Conservation (phyloP, 2,113 vertebrate species). For the Mustela lutreola region DNA sequence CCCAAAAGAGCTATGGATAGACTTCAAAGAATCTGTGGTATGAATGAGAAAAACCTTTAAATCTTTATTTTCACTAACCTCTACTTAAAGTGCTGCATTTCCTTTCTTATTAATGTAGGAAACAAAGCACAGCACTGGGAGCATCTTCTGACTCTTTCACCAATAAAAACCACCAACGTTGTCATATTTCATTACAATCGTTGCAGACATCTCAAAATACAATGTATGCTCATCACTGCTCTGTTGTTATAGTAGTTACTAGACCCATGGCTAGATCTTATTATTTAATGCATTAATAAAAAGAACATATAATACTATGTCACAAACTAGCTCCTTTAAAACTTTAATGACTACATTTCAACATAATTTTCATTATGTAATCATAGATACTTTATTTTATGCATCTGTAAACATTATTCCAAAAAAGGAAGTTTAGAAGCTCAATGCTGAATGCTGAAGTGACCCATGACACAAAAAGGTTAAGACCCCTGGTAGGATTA, state of each 20-base stretch:
- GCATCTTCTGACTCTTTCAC: background rate
- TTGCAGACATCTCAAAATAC: constrained; percentile 47
- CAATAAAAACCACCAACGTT: constrained; percentile 10
- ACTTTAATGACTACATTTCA: background rate
- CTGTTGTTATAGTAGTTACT: background rate
- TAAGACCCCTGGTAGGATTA: background rate
- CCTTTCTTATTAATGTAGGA: background rate
- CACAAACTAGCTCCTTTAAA: constrained; percentile 42
- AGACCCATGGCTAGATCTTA: background rate
- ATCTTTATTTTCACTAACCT: constrained; percentile 29
- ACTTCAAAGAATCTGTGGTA: background rate
- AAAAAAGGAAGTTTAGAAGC: background rate
- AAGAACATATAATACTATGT: background rate
- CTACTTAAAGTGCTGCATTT: constrained; percentile 26
- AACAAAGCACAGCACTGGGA: constrained; percentile 18
- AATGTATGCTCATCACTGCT: background rate
- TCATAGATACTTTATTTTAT: constrained; percentile 26
- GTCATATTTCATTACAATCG: constrained; percentile 16
- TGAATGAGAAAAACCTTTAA: background rate
- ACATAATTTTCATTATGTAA: background rate
- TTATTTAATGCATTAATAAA: constrained; percentile 17
- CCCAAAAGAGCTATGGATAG: background rate
- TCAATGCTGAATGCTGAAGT: background rate
- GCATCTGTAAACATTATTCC: background rate
- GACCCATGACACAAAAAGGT: background rate